phyloP scores from a whole-genome alignment of 2,888 invertebrate genomes.

The Pteria penguin region DNA sequence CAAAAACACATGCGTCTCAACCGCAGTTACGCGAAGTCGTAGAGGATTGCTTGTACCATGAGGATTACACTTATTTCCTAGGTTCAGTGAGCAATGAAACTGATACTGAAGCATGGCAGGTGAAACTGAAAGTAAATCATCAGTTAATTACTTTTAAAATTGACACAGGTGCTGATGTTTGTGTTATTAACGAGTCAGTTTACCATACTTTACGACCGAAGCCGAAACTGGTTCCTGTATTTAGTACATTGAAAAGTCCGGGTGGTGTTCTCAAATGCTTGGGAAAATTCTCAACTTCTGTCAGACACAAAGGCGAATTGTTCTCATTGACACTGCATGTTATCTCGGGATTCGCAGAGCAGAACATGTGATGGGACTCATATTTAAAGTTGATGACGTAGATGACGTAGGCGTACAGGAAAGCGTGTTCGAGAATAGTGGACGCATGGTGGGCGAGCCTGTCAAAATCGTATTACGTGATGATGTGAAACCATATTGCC shows the following conservation, averaged over 20 bases:
- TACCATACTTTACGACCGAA: not conserved
- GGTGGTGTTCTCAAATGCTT: not conserved
- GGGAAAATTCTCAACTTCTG: not conserved
- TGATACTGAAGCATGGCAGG: not conserved
- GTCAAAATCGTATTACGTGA: constrained; percentile 21
- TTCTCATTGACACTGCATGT: not conserved
- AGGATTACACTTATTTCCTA: constrained; percentile 21
- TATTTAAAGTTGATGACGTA: constrained; percentile 1
- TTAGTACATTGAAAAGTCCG: not conserved
- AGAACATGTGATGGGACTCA: not conserved
- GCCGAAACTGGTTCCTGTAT: not conserved
- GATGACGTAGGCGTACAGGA: no score
- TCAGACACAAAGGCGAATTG: not conserved
- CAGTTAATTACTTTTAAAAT: not conserved
- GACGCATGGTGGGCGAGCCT: constrained; percentile 15
- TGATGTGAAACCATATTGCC: constrained; percentile 12
- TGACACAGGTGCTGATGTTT: constrained; percentile 7
- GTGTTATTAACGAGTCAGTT: not conserved
- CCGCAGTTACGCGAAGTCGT: no score
- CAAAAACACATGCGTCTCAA: no score
- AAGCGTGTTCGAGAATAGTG: no score
- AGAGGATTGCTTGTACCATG: no score
- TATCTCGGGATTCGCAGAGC: constrained; percentile 6
- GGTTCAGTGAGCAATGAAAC: constrained; percentile 6
- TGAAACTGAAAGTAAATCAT: constrained; percentile 1